Base-by-base conservation (phyloP, 2,888 invertebrate genomes). In the Tetrapedia diversipes region DNA sequence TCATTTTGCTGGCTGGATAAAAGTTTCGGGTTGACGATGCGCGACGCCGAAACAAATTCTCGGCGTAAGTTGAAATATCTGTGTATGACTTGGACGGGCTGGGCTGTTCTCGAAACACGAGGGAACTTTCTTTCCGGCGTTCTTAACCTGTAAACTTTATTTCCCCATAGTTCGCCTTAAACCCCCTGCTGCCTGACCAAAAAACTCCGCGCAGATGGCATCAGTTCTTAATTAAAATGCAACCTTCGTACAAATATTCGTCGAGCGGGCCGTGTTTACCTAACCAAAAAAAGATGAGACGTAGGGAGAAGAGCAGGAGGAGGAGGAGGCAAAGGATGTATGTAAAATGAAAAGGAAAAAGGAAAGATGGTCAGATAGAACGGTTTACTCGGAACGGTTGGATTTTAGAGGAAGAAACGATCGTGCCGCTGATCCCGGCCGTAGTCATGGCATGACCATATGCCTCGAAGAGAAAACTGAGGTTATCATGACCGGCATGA, bases 191-290 rank as follows among this genome's bases (percentile, higher is more conserved):
- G 49, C 6, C 39, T 57, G 66, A 41, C 45, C 71, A 37, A 64
- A 71, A 60, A 75, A 49, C 57, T 49, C 53, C 43, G 56, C 32
- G 56, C 32, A 67, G 78, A 79, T 77, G 53, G 64, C 67, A 77
- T 77, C 78, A 49, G 64, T 66, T 79, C 72, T 77, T 79, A 79
- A 79, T 79, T 79, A 77, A 67, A 77, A 77, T 79, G 77, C 78
- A 72, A 72, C 67, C 78, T 71, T 51, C 78, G 78, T 79, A 77
- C 77, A 68, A 79, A 79, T 72, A 77, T 79, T 22, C 71, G 78
- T 71, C 61, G 70, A 19, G 61, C 70, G n/a, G 22, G 54, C 47
- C 49, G 51, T 64, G 54, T 65, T 63, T 54, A 47, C 51, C 7
- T 24, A 34, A 45, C 47, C 8, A 8, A 34, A 19, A 47, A 19